These are phyloP conservation scores for Notodonta dromedarius DNA, from an alignment of 2,888 invertebrate species.

Conservation along the genomic window DNA sequence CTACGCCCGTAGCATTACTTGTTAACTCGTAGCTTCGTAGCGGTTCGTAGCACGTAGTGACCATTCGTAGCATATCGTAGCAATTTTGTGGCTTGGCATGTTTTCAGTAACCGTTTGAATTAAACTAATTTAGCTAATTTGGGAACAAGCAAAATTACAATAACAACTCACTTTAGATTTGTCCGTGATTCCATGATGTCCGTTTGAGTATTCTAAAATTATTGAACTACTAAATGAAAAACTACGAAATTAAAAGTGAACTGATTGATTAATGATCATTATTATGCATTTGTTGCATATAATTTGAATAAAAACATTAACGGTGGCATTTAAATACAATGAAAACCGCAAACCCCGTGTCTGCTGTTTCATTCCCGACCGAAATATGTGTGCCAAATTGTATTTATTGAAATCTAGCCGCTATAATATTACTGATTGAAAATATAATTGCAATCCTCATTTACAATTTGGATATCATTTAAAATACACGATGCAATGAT, in stretches of 20 bases:
- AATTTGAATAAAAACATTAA: too few relatives aligned
- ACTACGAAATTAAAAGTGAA: too few relatives aligned
- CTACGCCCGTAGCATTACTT: conserved; percentile 9
- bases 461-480: background rate
- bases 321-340: background rate
- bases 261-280: too few relatives aligned
- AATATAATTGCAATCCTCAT: background rate
- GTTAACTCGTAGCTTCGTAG: conserved; percentile 26
- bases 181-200: too few relatives aligned
- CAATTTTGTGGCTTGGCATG: conserved; percentile 13
- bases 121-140: conserved; percentile 27
- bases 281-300: too few relatives aligned
- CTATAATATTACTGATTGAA: background rate
- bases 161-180: background rate
- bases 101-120: conserved; percentile 23
- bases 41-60: conserved; percentile 30
- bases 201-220: background rate
- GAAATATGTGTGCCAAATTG: background rate
- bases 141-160: conserved; percentile 18
- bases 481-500: background rate
- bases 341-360: background rate
- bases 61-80: conserved; percentile 23
- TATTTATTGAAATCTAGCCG: background rate
- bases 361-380: background rate
- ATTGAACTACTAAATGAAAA: too few relatives aligned